phyloP scores from a whole-genome alignment of 2,113 vertebrate species.

The Panthera leo region DNA sequence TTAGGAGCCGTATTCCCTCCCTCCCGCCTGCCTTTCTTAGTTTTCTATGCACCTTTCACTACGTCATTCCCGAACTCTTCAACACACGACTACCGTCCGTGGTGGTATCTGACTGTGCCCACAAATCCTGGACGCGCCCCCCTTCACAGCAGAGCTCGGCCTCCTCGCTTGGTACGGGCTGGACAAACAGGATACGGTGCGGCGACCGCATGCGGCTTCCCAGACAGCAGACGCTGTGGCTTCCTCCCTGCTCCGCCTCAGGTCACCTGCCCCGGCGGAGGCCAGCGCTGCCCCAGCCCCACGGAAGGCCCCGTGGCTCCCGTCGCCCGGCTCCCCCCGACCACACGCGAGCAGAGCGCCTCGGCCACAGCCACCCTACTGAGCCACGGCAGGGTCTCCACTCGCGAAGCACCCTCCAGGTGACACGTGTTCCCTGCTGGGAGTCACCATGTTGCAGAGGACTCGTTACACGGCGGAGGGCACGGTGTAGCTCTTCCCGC shows the following conservation, averaged over 20 bases:
- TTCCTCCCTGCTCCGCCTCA: not conserved
- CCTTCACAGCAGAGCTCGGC: fast-evolving
- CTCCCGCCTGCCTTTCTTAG: not conserved
- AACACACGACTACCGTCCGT: not conserved
- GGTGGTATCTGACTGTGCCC: not conserved
- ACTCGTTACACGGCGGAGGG: too few species aligned
- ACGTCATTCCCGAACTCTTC: too few species aligned
- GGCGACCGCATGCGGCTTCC: fast-evolving
- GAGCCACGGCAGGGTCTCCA: not conserved
- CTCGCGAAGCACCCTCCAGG: not conserved
- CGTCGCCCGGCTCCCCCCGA: not conserved
- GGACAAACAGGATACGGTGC: fast-evolving
- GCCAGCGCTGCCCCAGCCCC: not conserved
- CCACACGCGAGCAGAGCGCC: not conserved
- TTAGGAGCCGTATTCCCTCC: too few species aligned
- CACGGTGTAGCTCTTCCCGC: too few species aligned
- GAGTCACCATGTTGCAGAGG: not conserved
- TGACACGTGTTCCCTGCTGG: fast-evolving
- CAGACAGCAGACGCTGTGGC: not conserved
- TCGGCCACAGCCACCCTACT: not conserved
- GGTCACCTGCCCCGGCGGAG: not conserved
- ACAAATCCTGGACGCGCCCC: fast-evolving
- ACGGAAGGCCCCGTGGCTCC: not conserved
- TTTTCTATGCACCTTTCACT: fast-evolving
- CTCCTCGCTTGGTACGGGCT: fast-evolving